Evolutionary conservation across 2,888 invertebrate species (phyloP), one percentile per base, ranked within the genome.

Genomic region (Melangyna quadrimaculata): DNA sequence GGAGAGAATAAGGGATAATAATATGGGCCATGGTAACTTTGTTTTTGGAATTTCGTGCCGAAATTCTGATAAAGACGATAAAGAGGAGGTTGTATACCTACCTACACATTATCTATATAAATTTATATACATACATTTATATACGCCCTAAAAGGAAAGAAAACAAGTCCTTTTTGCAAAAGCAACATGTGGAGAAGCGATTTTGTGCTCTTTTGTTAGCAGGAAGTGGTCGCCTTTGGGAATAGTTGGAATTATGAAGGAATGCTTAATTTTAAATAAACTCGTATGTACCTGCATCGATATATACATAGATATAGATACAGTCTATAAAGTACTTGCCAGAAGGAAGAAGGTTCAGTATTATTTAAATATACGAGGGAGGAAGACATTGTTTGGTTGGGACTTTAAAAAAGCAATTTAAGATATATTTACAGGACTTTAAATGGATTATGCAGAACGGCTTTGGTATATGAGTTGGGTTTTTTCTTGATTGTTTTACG

Each of bases 111-210:
- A 4, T 17, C 29, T 37, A 14, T n/a, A 53, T 9, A 12, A 3
- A 1, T 14, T 1, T 9, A 51, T 9, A 37, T 9, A 8, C 14
- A 10, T 17, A 19, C 2, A 57, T 32, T 5, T 55, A 35, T 7
- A 35, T 9, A 4, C 45, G 3, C 22, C 17, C 2, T 4, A 12
- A 29, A 29, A 27, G n/a, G 9, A 27, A 61, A 7, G 48, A 55
- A 55, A 65, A 43, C 19, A 65, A 43, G 63, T 24, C 37, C 63
- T 45, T 45, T 53, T 63, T 55, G 65, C 55, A 45, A 57, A 24
- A 72, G 78, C 78, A 78, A 78, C 78, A 78, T 72, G 78, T 78
- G 55, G 55, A 40, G 37, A 17, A 48, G 45, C 35, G 37, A 57
- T 29, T 78, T 72, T 19, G 19, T 27, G 40, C 45, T 71, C 14